These are phyloP conservation scores for Andrena flavipes DNA, from an alignment of 2,888 invertebrate species.

Conservation along the genomic window DNA sequence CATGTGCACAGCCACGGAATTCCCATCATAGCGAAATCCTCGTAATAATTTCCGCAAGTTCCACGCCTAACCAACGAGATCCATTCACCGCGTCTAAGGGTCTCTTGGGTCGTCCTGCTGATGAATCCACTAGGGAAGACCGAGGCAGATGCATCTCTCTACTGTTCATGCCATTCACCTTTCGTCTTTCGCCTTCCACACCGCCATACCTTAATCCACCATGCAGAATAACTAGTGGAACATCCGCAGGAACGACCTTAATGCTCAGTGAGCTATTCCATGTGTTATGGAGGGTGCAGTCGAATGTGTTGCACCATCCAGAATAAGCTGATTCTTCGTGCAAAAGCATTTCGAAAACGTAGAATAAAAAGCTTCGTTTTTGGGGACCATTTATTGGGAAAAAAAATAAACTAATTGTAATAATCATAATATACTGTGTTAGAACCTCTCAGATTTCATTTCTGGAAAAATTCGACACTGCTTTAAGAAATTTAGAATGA, in stretches of 20 bases:
- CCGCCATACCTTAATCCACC: neutral
- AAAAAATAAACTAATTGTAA: too few species aligned
- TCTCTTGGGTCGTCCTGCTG: conserved; percentile 3
- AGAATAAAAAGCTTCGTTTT: too few species aligned
- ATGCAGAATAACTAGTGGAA: conserved; percentile 2
- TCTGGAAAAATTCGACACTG: too few species aligned
- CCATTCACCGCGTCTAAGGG: conserved; percentile 13
- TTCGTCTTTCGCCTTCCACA: conserved; percentile 1
- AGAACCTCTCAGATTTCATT: too few species aligned
- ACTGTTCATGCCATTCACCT: conserved; percentile 1
- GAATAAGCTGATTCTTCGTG: too few species aligned
- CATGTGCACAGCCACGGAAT: neutral
- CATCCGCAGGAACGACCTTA: neutral
- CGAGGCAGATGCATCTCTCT: neutral
- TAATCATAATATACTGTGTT: too few species aligned
- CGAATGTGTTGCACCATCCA: too few species aligned
- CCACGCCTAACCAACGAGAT: conserved; percentile 6
- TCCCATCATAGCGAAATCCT: neutral
- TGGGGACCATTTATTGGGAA: too few species aligned
- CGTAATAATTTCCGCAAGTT: conserved; percentile 8
- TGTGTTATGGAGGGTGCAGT: neutral
- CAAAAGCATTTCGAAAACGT: too few species aligned
- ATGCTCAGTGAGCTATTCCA: neutral
- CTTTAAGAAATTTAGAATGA: too few species aligned
- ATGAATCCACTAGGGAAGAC: conserved; percentile 8